Evolutionary conservation across 2,888 invertebrate species (phyloP), one percentile per base, ranked within the genome.

Genomic region (Eutolmus rufibarbis): DNA sequence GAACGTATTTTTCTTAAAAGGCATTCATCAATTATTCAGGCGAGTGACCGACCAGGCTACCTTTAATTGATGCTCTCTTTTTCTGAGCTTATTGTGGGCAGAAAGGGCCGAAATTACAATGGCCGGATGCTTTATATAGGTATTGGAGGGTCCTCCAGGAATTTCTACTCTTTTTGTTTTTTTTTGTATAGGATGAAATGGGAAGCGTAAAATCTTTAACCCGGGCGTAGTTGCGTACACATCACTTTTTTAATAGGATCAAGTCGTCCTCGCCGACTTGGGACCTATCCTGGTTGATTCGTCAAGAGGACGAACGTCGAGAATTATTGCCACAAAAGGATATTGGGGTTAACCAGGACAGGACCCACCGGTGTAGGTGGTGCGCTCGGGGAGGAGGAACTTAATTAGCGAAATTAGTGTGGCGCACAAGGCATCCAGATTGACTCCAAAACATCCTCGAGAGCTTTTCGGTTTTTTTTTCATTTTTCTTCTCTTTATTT

Each of bases 351-450:
- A 66, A 66, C 23, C 66, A 40, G 40, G 40, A 40, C 19, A 2
- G 28, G 66, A 66, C 28, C 28, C 9, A 23, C 19, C 28, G 66
- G 66, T 23, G 28, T 12, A 28, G 66, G 28, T 66, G 66, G 28
- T 28, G 12, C 9, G 28, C 66, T 66, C 23, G 23, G 16, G 51
- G 43, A 46, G 40, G 78, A 43, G 51, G 78, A 40, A 40, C 40
- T 79, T 79, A 46, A 79, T 79, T 79, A 79, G 43, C 79, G 51
- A 79, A 79, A 79, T 79, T 79, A 79, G 79, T 79, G 51, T 46
- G 51, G 79, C 51, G 28, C 51, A 51, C 46, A 79, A 79, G 79
- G 79, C 46, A 51, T 79, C 28, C 31, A 51, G 79, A 79, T 76
- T 76, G 76, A 19, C 76, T 76, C 76, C 16, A 76, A 76, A 76